Percentiles rank a stretch among this genome's conserved stretches.
phyloP scores from a whole-genome alignment of 2,888 invertebrate species.

The Siphonodentalium dalli region DNA sequence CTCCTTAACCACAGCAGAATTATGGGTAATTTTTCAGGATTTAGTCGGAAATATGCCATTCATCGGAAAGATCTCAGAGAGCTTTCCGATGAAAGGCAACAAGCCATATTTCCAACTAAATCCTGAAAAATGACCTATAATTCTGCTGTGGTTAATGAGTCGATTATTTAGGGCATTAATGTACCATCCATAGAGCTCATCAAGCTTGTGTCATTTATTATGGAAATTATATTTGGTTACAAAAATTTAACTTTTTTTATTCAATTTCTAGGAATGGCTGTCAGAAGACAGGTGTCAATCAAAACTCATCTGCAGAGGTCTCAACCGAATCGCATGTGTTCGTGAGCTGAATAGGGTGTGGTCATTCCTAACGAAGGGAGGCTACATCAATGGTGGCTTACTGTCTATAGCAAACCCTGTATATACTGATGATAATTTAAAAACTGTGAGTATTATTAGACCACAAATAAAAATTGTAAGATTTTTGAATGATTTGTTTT shows the following conservation, averaged over 20 bases:
- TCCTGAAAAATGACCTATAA: not conserved
- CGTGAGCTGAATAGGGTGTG: conserved; percentile 54
- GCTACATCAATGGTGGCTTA: conserved; percentile 63
- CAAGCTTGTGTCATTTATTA: no score
- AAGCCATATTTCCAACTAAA: conserved; percentile 61
- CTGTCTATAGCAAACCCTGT: conserved; percentile 36
- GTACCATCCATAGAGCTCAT: no score
- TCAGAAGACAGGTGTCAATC: conserved; percentile 51
- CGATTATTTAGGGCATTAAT: no score
- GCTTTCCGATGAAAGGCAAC: no score
- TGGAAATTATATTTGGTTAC: not conserved
- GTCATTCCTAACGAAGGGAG: conserved; percentile 58
- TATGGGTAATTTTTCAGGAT: no score
- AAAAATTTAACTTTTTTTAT: not conserved
- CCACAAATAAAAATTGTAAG: no score
- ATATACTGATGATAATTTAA: not conserved
- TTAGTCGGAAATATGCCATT: no score
- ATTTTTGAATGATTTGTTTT: no score
- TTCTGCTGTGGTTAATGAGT: not conserved
- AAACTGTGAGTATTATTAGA: no score
- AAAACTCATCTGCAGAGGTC: conserved; percentile 63
- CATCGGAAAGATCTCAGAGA: no score
- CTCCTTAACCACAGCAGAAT: no score
- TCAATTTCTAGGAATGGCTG: conserved; percentile 59
- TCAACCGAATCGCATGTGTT: conserved; percentile 58